Conservation (phyloP, 2,113 vertebrate genomes). For the Alaudala cheleensis region DNA sequence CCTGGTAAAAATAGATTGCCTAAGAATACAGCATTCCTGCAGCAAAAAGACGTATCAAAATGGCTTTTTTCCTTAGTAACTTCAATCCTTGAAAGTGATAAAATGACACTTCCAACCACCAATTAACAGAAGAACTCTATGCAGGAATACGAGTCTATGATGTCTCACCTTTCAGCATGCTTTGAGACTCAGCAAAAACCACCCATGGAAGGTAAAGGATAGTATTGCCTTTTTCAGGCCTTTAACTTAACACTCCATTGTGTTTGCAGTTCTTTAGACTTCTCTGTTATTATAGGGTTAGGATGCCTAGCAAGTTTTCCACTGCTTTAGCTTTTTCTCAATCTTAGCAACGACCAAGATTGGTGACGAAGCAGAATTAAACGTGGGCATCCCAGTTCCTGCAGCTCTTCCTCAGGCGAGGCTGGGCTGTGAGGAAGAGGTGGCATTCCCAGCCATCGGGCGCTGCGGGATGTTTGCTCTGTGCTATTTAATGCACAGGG, state of each 20-base stretch:
- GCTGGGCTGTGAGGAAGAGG: neutral
- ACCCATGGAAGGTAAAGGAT: neutral
- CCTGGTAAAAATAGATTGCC: neutral
- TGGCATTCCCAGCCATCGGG: accelerated
- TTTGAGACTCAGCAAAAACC: neutral
- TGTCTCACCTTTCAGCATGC: neutral
- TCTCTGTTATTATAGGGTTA: neutral
- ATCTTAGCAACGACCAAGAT: neutral
- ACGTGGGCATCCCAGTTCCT: neutral
- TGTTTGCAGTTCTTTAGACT: neutral
- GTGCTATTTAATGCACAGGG: accelerated
- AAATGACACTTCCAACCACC: neutral
- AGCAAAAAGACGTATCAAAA: neutral
- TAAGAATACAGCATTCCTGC: neutral
- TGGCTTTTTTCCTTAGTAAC: neutral
- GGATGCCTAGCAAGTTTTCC: neutral
- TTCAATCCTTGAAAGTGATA: neutral
- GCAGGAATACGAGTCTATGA: neutral
- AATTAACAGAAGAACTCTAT: neutral
- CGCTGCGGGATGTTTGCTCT: neutral
- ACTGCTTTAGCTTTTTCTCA: neutral
- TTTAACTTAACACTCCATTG: neutral
- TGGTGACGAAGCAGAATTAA: neutral
- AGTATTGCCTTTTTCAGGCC: neutral
- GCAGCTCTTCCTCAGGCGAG: neutral